Evolutionary conservation across 2,797 vertebrate genomes (phyloP).

Genomic region (Danionella dracula): DNA sequence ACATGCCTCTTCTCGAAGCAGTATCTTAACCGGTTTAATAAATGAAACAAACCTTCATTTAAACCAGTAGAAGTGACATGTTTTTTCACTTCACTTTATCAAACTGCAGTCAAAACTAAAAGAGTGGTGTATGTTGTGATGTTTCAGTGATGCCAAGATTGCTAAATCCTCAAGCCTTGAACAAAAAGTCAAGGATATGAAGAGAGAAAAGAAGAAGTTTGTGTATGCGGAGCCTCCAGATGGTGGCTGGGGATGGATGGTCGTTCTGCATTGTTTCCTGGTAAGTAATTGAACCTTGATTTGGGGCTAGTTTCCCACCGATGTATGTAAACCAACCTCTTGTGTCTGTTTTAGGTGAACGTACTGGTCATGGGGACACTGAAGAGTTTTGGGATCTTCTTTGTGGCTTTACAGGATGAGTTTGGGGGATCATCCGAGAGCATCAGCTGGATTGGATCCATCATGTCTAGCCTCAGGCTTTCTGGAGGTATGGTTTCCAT

Average conservation of each 20-base stretch:
- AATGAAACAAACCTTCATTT: too few relatives aligned
- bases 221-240: conserved; percentile 63
- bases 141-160: conserved; percentile 53
- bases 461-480: conserved; percentile 87
- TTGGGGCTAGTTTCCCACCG: neutral
- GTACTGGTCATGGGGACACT: conserved; percentile 84
- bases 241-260: conserved; percentile 85
- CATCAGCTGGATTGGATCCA: conserved; percentile 90
- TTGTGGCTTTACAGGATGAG: conserved; percentile 88
- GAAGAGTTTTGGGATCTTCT: conserved; percentile 92
- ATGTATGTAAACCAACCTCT: neutral
- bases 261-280: conserved; percentile 88
- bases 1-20: too few relatives aligned
- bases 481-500: conserved; percentile 73
- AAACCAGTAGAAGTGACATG: too few relatives aligned
- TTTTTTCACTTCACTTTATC: too few relatives aligned
- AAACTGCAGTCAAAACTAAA: too few relatives aligned
- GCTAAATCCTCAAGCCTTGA: conserved; percentile 54
- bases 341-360: conserved; percentile 73
- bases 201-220: conserved; percentile 58
- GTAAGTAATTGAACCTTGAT: conserved; percentile 55
- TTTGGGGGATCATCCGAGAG: conserved; percentile 84
- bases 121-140: neutral
- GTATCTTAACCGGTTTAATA: too few relatives aligned
- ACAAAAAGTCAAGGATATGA: conserved; percentile 56